Conservation (phyloP, 2,113 vertebrate species). For the Ia io region DNA sequence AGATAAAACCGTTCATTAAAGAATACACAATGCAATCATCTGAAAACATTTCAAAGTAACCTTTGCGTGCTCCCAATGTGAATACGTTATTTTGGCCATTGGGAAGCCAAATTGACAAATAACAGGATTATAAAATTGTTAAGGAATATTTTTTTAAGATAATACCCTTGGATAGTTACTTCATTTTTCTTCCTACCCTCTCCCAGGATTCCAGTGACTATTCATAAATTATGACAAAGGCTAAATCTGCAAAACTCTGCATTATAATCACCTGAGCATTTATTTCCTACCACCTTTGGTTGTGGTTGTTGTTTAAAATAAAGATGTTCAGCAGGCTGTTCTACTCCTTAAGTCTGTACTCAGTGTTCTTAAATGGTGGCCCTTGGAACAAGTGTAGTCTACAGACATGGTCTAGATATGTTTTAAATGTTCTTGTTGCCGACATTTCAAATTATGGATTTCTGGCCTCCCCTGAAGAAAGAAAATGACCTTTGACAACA, state of each 20-base stretch:
- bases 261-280: background rate
- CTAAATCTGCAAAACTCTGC: background rate
- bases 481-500: background rate
- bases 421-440: background rate
- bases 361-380: background rate
- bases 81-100: background rate
- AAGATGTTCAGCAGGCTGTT: background rate
- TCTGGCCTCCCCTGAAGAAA: background rate
- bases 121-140: background rate
- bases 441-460: background rate
- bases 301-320: background rate
- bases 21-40: background rate
- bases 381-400: background rate
- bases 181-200: background rate
- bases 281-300: background rate
- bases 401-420: background rate
- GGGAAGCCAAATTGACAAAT: background rate
- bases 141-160: background rate
- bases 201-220: background rate
- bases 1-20: background rate
- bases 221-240: background rate
- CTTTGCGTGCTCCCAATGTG: background rate
- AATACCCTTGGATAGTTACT: background rate
- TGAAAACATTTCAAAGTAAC: slow-evolving; percentile 11
- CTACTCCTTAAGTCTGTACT: background rate